phyloP scores from a whole-genome alignment of 2,797 vertebrate species.

The Sphenopsis melanotis region DNA sequence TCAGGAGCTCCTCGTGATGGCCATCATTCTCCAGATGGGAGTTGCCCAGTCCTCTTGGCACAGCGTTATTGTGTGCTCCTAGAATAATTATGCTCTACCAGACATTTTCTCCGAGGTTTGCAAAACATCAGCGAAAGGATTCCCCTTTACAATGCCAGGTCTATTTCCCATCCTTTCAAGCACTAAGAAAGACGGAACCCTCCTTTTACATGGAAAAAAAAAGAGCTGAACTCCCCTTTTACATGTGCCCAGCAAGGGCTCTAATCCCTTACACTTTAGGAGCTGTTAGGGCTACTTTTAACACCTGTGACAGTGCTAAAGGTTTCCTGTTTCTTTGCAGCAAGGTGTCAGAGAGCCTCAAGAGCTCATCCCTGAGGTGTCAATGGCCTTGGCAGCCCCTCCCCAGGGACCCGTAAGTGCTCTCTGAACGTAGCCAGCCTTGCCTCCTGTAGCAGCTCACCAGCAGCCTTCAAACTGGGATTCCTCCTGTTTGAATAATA shows the following conservation, averaged over 20 bases:
- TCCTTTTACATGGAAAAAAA: background rate
- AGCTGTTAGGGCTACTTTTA: background rate
- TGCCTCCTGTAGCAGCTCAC: background rate
- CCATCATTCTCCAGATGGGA: background rate
- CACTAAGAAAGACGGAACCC: background rate
- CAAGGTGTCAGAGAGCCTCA: background rate
- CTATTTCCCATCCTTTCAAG: background rate
- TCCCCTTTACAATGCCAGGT: background rate
- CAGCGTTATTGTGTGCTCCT: accelerated
- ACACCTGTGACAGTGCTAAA: background rate
- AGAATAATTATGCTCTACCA: background rate
- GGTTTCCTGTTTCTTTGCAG: background rate
- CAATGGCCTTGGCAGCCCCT: background rate
- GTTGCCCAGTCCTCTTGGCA: background rate
- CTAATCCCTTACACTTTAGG: background rate
- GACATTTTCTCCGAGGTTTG: background rate
- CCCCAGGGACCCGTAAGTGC: background rate
- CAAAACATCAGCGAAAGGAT: background rate
- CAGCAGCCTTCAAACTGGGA: background rate
- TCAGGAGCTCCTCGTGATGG: background rate
- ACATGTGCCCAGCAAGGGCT: background rate
- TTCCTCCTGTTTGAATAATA: background rate
- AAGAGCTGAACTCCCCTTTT: background rate
- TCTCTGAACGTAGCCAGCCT: background rate
- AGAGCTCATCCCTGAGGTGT: background rate